Evolutionary conservation across 2,113 vertebrate genomes (phyloP).

Genomic region (Carassius gibelio): DNA sequence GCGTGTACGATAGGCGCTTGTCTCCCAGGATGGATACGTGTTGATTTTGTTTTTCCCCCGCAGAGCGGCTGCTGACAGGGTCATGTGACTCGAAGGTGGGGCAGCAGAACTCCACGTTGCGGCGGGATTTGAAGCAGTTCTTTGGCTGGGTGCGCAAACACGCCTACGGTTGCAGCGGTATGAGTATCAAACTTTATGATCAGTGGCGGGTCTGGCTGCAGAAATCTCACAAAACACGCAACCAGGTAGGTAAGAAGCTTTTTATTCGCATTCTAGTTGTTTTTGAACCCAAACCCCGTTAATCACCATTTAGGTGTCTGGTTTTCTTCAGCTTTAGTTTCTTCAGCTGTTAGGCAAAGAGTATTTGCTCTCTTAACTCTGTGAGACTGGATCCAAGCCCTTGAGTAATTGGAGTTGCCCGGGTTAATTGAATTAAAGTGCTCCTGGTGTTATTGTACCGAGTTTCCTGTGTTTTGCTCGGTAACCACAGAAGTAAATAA

Average conservation of each 20-base stretch:
- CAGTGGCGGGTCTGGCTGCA: conserved; percentile 98
- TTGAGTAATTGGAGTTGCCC: conserved; percentile 27
- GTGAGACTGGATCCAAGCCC: not conserved
- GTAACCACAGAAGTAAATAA: conserved; percentile 31
- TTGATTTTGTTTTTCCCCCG: not conserved
- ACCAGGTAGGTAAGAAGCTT: conserved; percentile 94
- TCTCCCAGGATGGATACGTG: not conserved
- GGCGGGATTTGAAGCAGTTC: conserved; percentile 96
- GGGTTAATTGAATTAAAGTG: conserved; percentile 34
- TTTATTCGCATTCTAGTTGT: not conserved
- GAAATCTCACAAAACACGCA: conserved; percentile 96
- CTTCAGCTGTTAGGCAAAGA: conserved; percentile 6
- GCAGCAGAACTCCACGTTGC: conserved; percentile 91
- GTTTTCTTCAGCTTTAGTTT: conserved; percentile 29
- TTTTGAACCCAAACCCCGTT: not conserved
- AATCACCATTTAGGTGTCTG: conserved; percentile 24
- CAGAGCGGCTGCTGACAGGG: conserved; percentile 80
- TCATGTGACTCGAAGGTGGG: conserved; percentile 90
- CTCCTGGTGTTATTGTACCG: conserved; percentile 29
- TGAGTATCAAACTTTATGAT: conserved; percentile 97
- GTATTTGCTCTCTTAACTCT: conserved; percentile 35
- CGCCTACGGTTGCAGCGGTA: conserved; percentile 91
- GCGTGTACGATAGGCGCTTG: not conserved
- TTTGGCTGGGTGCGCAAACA: conserved; percentile 97
- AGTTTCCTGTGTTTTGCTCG: conserved; percentile 40